Evolutionary conservation across 2,888 invertebrate species (phyloP).

Genomic region (Arge pagana): DNA sequence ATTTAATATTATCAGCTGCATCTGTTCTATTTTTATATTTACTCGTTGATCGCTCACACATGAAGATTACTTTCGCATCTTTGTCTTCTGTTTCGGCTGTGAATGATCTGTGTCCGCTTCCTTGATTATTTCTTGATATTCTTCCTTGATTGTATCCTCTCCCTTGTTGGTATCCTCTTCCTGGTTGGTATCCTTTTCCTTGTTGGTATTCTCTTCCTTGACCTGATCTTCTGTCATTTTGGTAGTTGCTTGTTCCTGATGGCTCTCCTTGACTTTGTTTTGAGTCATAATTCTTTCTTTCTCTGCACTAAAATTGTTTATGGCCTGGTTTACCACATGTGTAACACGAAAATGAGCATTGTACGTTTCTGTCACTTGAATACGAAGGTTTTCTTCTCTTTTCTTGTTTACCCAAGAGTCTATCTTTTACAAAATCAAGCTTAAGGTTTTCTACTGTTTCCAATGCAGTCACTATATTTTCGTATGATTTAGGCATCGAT

Average conservation of each 20-base stretch:
- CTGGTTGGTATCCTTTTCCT: not conserved
- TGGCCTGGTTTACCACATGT: constrained; percentile 25
- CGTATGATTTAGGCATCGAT: constrained; percentile 14
- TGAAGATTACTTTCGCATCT: constrained; percentile 3
- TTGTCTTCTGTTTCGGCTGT: constrained; percentile 1
- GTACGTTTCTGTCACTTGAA: not conserved
- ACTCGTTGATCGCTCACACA: not conserved
- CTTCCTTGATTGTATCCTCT: too few species aligned
- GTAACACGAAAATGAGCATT: constrained; percentile 2
- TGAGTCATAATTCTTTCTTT: not conserved
- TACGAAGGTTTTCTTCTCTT: constrained; percentile 15
- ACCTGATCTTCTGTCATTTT: constrained; percentile 2
- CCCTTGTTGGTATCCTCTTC: not conserved
- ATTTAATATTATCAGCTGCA: not conserved
- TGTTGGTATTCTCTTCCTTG: not conserved
- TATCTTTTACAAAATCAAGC: constrained; percentile 24
- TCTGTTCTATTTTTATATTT: not conserved
- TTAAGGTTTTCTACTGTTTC: constrained; percentile 22
- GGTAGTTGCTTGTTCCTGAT: not conserved
- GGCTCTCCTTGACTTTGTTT: not conserved
- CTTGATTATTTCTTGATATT: too few species aligned
- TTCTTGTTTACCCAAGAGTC: constrained; percentile 23
- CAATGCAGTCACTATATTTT: constrained; percentile 14
- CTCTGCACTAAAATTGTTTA: constrained; percentile 21
- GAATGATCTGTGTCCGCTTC: too few species aligned